Base-by-base conservation (phyloP, 2,888 invertebrate species). In the Cataglyphis livida region DNA sequence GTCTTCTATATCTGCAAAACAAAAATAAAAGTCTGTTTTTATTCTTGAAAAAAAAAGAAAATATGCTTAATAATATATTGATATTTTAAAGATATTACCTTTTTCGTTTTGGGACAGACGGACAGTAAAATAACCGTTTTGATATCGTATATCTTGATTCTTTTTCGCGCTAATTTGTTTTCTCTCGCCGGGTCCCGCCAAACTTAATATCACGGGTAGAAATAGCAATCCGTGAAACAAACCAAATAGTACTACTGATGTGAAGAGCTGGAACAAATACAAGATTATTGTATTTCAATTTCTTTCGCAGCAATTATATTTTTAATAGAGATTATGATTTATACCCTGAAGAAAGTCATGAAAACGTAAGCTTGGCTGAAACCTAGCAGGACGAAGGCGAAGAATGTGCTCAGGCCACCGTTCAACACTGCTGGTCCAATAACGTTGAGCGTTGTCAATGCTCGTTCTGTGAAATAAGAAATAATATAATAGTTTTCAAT, bases 341-440 rank as follows among this genome's bases (percentile, higher is more conserved):
- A 70, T 92, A 95, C 95, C 95, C 95, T 95, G 88, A 95, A 95
- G 91, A 95, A 95, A n/a, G 95, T 95, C 44, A 92, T 94, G 90
- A 95, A 95, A 41, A 95, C 93, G 91, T 95, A 95, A 54, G 95
- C 95, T 83, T 94, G 94, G 62, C 95, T 95, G 81, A 93, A 94
- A 38, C 94, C 94, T 59, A 96, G 90, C 51, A 95, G 92, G 38
- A 95, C 92, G 85, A 95, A 95, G 28, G 95, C 95, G 54, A 95
- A 92, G 87, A 95, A 95, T 25, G 95, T 95, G 87, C 95, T 95
- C 79, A 95, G 93, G 28, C 95, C 95, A 44, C 95, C 95, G 82
- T 95, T 95, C 84, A 95, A 91, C 64, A 95, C 95, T 15, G 95
- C 95, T 44, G 95, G 95, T 9, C 95, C 95, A 66, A 95, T 95